phyloP scores from a whole-genome alignment of 1,140 invertebrate genomes.

The Eueides isabella region DNA sequence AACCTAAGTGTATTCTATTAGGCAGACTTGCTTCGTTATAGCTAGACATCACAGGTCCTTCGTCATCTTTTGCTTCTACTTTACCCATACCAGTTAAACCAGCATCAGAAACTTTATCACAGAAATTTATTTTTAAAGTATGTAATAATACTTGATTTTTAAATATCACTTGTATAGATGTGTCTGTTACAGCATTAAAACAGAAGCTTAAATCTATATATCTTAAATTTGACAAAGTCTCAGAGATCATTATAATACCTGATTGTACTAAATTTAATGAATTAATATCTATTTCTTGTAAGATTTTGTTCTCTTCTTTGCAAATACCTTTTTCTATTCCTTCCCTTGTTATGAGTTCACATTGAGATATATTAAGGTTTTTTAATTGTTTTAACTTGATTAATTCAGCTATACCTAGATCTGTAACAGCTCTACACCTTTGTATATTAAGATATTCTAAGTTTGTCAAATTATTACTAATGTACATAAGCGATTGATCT shows the following conservation, averaged over 20 bases:
- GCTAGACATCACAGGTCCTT: constrained; percentile 60
- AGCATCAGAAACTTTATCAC: constrained; percentile 86
- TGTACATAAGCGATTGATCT: constrained; percentile 83
- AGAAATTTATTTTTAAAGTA: constrained; percentile 85
- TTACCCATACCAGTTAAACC: constrained; percentile 86
- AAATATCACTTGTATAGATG: constrained; percentile 85
- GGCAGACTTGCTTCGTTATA: constrained; percentile 56
- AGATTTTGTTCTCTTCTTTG: constrained; percentile 62
- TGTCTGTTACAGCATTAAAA: constrained; percentile 86
- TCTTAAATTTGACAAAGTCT: constrained; percentile 83
- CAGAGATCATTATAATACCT: constrained; percentile 82
- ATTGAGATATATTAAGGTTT: constrained; percentile 86
- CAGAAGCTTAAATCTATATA: constrained; percentile 86
- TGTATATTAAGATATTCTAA: constrained; percentile 83
- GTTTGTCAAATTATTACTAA: constrained; percentile 83
- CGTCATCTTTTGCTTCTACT: constrained; percentile 59
- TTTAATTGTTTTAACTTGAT: constrained; percentile 82
- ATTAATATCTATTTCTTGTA: constrained; percentile 84
- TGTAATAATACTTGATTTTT: constrained; percentile 84
- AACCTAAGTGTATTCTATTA: constrained; percentile 84
- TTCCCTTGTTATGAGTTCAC: constrained; percentile 84
- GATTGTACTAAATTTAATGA: constrained; percentile 84
- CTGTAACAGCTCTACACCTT: constrained; percentile 84
- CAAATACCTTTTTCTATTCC: constrained; percentile 84
- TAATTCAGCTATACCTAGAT: constrained; percentile 83